phyloP scores from a whole-genome alignment of 2,888 invertebrate species.

The Dolichomitus sp. region DNA sequence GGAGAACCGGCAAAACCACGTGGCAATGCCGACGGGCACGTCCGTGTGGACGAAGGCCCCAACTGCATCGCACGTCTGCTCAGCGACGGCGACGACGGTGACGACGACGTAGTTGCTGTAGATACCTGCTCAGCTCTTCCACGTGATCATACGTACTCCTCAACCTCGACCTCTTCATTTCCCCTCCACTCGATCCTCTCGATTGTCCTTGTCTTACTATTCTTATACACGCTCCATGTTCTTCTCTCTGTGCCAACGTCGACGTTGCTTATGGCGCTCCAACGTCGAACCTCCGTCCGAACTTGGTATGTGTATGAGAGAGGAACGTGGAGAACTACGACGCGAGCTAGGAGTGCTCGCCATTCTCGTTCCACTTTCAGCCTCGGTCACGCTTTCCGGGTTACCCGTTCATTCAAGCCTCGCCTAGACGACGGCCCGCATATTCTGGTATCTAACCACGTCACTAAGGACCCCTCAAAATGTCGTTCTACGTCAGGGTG shows the following conservation, averaged over 20 bases:
- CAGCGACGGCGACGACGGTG: conserved; percentile 43
- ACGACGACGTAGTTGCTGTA: neutral
- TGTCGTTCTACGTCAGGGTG: neutral
- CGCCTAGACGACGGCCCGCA: conserved; percentile 18
- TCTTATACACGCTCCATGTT: conserved; percentile 12
- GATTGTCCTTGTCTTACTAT: conserved; percentile 27
- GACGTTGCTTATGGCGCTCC: conserved; percentile 28
- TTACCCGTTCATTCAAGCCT: conserved; percentile 71
- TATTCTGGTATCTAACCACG: conserved; percentile 27
- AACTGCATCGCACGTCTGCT: conserved; percentile 54
- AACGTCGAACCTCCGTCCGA: conserved; percentile 46
- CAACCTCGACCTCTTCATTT: conserved; percentile 42
- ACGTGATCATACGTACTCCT: conserved; percentile 55
- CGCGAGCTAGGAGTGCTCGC: conserved; percentile 59
- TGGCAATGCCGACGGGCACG: conserved; percentile 77
- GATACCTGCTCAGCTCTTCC: conserved; percentile 13
- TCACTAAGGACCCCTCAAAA: neutral
- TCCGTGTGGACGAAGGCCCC: conserved; percentile 66
- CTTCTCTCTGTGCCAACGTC: conserved; percentile 18
- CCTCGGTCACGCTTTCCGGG: conserved; percentile 73
- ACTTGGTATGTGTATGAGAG: conserved; percentile 48
- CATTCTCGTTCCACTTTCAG: conserved; percentile 67
- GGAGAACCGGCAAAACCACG: conserved; percentile 65
- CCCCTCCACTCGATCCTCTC: neutral
- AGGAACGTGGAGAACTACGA: conserved; percentile 40